Conservation (phyloP, 2,888 invertebrate genomes). For the Therioaphis trifolii region DNA sequence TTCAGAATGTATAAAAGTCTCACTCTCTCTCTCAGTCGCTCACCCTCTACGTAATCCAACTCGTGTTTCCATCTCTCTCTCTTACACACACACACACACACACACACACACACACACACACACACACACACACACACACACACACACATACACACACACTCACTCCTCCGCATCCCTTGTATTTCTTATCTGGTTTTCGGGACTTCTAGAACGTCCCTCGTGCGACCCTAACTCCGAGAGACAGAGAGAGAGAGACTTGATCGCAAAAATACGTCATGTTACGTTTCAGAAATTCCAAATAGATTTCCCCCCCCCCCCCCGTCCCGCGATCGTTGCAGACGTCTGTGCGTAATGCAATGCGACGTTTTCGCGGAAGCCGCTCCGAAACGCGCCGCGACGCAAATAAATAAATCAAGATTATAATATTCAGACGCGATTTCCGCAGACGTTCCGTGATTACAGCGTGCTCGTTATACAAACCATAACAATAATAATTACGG, state of each 20-base stretch:
- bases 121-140: too few species aligned
- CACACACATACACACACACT: too few species aligned
- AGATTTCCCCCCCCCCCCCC: not conserved
- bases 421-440: not conserved
- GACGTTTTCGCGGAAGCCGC: not conserved
- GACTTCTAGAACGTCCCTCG: not conserved
- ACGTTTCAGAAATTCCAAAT: not conserved
- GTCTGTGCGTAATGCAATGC: not conserved
- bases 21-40: not conserved
- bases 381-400: not conserved
- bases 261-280: not conserved
- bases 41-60: too few species aligned
- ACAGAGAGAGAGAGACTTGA: not conserved
- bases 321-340: too few species aligned
- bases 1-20: conserved; percentile 36
- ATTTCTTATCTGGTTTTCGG: not conserved
- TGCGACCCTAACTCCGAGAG: not conserved
- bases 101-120: too few species aligned
- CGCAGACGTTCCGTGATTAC: not conserved
- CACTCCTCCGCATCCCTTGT: too few species aligned
- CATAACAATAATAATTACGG: conserved; percentile 4
- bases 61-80: too few species aligned
- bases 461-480: not conserved
- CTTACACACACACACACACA: too few species aligned
- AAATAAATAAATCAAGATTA: conserved; percentile 7